Evolutionary conservation across 2,113 vertebrate species (phyloP).

Genomic region (Alectura lathami): DNA sequence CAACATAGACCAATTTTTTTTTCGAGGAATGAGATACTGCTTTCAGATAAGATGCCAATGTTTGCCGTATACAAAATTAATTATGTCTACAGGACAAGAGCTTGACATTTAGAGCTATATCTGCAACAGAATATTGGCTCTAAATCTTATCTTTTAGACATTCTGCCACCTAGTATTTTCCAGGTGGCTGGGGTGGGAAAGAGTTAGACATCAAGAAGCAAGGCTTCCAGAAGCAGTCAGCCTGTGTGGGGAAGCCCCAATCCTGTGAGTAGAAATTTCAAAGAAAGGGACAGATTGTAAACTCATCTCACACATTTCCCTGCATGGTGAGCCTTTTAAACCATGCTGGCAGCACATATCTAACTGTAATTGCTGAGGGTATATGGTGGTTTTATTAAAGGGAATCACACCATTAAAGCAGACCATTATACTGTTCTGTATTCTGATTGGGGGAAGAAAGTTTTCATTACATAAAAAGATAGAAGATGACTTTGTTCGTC

Average conservation of each 20-base stretch:
- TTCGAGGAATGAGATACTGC: neutral
- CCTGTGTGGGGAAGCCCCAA: neutral
- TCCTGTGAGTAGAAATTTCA: neutral
- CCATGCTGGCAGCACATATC: slow-evolving; percentile 12
- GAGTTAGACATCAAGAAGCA: neutral
- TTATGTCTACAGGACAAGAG: neutral
- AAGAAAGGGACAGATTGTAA: neutral
- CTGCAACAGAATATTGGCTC: neutral
- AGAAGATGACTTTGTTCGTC: neutral
- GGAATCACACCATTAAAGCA: slow-evolving; percentile 33
- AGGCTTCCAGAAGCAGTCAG: neutral
- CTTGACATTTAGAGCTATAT: neutral
- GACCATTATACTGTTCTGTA: neutral
- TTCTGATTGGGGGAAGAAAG: neutral
- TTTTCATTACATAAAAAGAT: neutral
- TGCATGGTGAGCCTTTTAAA: neutral
- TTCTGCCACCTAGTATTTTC: neutral
- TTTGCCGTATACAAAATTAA: neutral
- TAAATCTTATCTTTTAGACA: neutral
- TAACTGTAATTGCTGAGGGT: slow-evolving; percentile 33
- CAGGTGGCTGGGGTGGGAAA: neutral
- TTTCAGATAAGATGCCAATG: neutral
- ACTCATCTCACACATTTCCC: neutral
- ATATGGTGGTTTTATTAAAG: slow-evolving; percentile 36
- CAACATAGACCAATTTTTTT: neutral